Evolutionary conservation across 2,888 invertebrate genomes (phyloP).

Genomic region (Cenopis cana): DNA sequence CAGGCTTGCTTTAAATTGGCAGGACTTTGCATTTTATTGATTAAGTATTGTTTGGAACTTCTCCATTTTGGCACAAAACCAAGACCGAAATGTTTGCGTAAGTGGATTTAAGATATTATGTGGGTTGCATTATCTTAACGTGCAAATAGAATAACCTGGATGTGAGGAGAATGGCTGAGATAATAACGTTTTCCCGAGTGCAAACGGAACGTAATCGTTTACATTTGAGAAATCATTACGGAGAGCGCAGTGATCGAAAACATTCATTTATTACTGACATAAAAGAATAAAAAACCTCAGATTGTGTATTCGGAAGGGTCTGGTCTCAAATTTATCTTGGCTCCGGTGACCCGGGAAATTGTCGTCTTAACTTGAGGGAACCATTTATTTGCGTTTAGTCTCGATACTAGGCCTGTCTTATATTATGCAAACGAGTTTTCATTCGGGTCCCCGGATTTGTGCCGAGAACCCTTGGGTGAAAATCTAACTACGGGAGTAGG

Average conservation of each 20-base stretch:
- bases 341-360: constrained; percentile 76
- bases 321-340: constrained; percentile 70
- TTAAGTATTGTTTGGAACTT: constrained; percentile 47
- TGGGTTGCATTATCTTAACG: constrained; percentile 45
- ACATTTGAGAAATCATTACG: constrained; percentile 37
- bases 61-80: constrained; percentile 48
- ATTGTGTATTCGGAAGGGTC: constrained; percentile 68
- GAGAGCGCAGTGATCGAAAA: constrained; percentile 32
- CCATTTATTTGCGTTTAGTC: constrained; percentile 78
- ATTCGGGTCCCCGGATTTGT: constrained; percentile 60
- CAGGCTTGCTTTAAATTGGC: constrained; percentile 46
- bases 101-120: constrained; percentile 45
- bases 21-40: constrained; percentile 51
- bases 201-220: constrained; percentile 36
- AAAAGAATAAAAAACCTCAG: constrained; percentile 55
- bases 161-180: constrained; percentile 19
- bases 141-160: constrained; percentile 29
- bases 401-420: constrained; percentile 71
- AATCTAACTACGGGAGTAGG: constrained; percentile 59
- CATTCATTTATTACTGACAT: constrained; percentile 43
- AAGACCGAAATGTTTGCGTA: constrained; percentile 38
- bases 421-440: constrained; percentile 77
- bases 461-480: constrained; percentile 55
- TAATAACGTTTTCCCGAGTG: constrained; percentile 9
- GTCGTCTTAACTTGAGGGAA: constrained; percentile 74